A percentile compares a stretch with the other conserved stretches of the same genome.
These are phyloP conservation scores for Plagodis dolabraria DNA, from an alignment of 2,888 invertebrate genomes.

Conservation along the genomic window DNA sequence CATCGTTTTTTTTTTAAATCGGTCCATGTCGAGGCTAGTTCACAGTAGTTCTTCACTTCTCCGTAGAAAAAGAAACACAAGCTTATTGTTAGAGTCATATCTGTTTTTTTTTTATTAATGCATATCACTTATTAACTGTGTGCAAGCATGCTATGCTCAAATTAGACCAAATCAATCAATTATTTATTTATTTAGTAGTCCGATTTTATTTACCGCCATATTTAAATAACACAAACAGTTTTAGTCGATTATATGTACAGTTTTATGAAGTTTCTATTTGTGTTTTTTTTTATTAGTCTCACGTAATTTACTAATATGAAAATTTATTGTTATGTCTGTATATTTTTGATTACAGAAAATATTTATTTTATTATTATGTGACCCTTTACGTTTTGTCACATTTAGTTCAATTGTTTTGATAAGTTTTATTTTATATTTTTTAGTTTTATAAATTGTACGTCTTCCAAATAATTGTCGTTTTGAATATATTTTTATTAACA, in stretches of 20 bases:
- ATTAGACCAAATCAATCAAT: slow-evolving; percentile 53
- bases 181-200: slow-evolving; percentile 42
- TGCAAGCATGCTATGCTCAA: slow-evolving; percentile 58
- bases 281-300: slow-evolving; percentile 35
- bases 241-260: slow-evolving; percentile 24
- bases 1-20: slow-evolving; percentile 56
- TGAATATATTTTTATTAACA: slow-evolving; percentile 50
- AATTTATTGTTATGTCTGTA: slow-evolving; percentile 64
- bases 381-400: slow-evolving; percentile 41
- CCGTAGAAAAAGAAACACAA: slow-evolving; percentile 42
- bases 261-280: slow-evolving; percentile 24
- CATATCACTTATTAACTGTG: slow-evolving; percentile 47
- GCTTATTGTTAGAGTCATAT: slow-evolving; percentile 25
- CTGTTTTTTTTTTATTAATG: slow-evolving; percentile 36
- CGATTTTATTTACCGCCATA: slow-evolving; percentile 24
- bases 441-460: slow-evolving; percentile 60
- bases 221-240: slow-evolving; percentile 19
- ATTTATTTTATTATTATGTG: slow-evolving; percentile 48
- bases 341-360: slow-evolving; percentile 72
- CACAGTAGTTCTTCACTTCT: slow-evolving; percentile 47
- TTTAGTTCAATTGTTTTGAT: slow-evolving; percentile 33
- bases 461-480: slow-evolving; percentile 64
- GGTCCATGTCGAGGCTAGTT: slow-evolving; percentile 65
- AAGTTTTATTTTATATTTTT: slow-evolving; percentile 41
- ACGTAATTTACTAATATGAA: slow-evolving; percentile 30